These are phyloP conservation scores for Sarcophaga peregrina DNA, from an alignment of 1,140 invertebrate genomes.

Conservation along the genomic window DNA sequence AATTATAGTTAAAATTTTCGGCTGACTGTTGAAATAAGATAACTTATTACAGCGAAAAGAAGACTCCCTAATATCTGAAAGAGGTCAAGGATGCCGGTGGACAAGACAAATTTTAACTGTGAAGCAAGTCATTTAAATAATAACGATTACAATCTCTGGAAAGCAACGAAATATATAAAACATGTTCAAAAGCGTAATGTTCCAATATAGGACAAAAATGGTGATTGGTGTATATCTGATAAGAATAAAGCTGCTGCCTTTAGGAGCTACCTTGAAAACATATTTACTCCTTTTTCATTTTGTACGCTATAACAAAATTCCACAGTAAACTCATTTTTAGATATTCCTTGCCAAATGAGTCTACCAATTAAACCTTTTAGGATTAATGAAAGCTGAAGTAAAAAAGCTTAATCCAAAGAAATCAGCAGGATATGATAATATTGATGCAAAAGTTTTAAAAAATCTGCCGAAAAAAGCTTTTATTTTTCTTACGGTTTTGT, in stretches of 20 bases:
- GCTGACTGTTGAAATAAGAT: not conserved
- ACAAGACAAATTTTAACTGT: not conserved
- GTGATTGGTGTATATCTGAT: no score
- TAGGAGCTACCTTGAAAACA: not conserved
- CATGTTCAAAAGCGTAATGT: no score
- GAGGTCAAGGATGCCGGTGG: not conserved
- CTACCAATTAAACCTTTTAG: no score
- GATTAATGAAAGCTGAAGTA: no score
- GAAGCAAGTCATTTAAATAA: not conserved
- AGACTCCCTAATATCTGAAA: not conserved
- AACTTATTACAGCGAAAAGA: constrained; percentile 15
- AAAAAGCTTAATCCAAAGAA: no score
- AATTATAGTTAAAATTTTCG: not conserved
- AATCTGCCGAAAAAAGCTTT: constrained; percentile 5
- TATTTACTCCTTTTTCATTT: not conserved
- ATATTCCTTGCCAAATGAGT: no score
- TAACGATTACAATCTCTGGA: no score
- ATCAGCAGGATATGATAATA: no score
- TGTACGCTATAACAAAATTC: not conserved
- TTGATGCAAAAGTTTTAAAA: no score
- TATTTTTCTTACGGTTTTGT: not conserved
- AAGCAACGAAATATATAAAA: no score
- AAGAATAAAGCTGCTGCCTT: no score
- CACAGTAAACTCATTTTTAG: not conserved
- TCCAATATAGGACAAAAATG: no score